phyloP scores from a whole-genome alignment of 1,140 invertebrate genomes.

The Coptotermes formosanus region DNA sequence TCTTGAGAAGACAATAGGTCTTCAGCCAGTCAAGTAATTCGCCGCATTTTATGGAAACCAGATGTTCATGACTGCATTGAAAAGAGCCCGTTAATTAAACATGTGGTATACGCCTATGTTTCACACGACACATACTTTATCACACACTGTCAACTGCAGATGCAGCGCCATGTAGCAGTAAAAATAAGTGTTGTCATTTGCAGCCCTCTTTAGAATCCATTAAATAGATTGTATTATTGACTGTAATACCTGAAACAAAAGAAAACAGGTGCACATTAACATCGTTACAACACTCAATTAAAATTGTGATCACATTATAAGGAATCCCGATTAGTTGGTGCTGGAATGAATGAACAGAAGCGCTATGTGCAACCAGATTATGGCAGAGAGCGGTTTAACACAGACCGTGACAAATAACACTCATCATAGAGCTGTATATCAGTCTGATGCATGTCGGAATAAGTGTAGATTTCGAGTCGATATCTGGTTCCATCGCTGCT shows the following conservation, averaged over 20 bases:
- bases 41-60: too few relatives aligned
- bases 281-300: background rate
- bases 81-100: too few relatives aligned
- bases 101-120: too few relatives aligned
- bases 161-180: too few relatives aligned
- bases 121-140: too few relatives aligned
- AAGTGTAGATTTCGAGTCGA: too few relatives aligned
- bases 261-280: background rate
- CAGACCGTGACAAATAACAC: background rate
- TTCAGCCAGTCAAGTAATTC: too few relatives aligned
- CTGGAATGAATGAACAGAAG: background rate
- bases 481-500: too few relatives aligned
- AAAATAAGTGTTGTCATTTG: too few relatives aligned
- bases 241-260: background rate
- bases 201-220: background rate
- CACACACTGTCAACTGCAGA: too few relatives aligned
- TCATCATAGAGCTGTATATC: background rate
- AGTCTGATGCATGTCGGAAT: background rate
- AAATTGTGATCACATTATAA: constrained; percentile 1
- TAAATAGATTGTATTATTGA: background rate
- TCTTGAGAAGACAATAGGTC: too few relatives aligned
- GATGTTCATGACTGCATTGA: too few relatives aligned
- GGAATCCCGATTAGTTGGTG: background rate
- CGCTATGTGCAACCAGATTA: background rate
- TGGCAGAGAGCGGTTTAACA: background rate